phyloP scores from a whole-genome alignment of 2,797 vertebrate genomes.

The Acanthurus leucopareius region DNA sequence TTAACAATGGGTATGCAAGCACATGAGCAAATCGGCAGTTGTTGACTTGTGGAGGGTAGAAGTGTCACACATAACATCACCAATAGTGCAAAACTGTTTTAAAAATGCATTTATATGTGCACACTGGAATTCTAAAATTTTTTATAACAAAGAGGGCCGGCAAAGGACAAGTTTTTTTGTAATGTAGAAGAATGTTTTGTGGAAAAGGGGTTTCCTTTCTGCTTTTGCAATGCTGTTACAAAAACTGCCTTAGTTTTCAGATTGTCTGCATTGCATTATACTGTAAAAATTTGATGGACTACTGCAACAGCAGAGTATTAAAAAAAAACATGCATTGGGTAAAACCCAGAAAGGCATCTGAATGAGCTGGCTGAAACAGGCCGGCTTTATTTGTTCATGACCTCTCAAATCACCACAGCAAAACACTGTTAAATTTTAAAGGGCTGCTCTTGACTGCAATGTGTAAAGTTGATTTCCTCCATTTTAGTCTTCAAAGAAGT shows the following conservation, averaged over 20 bases:
- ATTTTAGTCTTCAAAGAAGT: conserved; percentile 36
- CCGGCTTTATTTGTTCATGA: conserved; percentile 34
- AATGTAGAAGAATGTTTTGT: neutral
- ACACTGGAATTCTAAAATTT: neutral
- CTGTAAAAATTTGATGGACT: no score
- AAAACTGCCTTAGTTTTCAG: no score
- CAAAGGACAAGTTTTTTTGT: no score
- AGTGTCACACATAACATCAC: neutral
- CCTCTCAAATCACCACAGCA: conserved; percentile 34
- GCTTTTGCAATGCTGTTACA: neutral
- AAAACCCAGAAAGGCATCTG: neutral
- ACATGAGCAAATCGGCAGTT: neutral
- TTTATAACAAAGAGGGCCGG: neutral
- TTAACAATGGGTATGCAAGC: neutral
- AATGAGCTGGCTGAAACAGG: conserved; percentile 3
- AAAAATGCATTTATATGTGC: neutral
- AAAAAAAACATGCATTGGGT: no score
- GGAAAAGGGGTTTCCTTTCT: no score
- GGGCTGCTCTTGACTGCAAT: conserved; percentile 20
- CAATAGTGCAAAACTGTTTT: neutral
- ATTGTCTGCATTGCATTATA: no score
- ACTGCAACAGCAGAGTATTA: no score
- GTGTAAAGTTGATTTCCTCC: conserved; percentile 47
- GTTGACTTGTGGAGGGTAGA: neutral
- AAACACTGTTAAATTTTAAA: conserved; percentile 57